These are phyloP conservation scores for Plagodis pulveraria DNA, from an alignment of 2,888 invertebrate genomes.

Conservation along the genomic window DNA sequence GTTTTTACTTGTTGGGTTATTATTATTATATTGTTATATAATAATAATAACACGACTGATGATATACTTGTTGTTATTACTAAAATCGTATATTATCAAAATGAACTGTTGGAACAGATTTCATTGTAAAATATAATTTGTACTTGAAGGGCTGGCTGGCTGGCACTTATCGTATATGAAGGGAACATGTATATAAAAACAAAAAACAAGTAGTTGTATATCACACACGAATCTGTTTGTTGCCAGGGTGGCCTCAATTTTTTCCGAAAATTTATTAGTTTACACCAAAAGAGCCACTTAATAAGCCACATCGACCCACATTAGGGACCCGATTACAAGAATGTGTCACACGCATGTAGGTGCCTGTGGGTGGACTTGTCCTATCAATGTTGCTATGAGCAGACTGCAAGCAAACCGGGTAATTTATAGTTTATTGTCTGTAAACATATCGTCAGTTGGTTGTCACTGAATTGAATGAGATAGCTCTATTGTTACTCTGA, in stretches of 20 bases:
- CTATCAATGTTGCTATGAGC: constrained; percentile 22
- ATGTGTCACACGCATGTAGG: constrained; percentile 34
- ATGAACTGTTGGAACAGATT: too few relatives aligned
- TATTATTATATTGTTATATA: too few relatives aligned
- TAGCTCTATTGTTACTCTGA: constrained; percentile 11
- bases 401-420: constrained; percentile 26
- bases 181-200: neutral
- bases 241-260: constrained; percentile 27
- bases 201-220: neutral
- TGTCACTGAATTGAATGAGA: constrained; percentile 13
- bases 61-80: too few relatives aligned
- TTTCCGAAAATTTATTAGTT: constrained; percentile 32
- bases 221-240: constrained; percentile 3
- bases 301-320: constrained; percentile 31
- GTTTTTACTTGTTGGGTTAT: too few relatives aligned
- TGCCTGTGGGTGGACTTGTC: constrained; percentile 37
- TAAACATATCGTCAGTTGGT: constrained; percentile 22
- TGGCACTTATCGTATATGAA: too few relatives aligned
- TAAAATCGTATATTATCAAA: too few relatives aligned
- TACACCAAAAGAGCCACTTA: constrained; percentile 15
- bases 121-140: too few relatives aligned
- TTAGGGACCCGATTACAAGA: constrained; percentile 22
- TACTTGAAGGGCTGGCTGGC: too few relatives aligned
- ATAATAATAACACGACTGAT: too few relatives aligned
- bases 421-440: constrained; percentile 35